Base-by-base conservation (phyloP, 2,797 vertebrate genomes). In the Parauchenoglanis ngamensis region DNA sequence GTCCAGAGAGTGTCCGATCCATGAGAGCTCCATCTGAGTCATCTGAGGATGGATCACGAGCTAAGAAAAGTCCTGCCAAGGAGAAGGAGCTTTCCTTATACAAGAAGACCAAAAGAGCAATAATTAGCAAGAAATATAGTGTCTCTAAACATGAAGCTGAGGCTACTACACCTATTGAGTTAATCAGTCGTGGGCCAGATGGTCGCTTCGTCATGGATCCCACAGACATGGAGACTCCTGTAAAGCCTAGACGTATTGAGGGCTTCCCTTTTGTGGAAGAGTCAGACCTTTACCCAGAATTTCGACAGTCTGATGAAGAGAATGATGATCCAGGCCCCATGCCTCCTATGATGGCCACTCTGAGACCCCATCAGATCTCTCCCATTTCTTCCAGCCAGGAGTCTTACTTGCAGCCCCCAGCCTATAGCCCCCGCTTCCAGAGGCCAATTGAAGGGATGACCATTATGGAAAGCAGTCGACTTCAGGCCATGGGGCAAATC, bases 181-280 rank as follows among this genome's bases (percentile, higher is more conserved):
- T 97, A 40, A 99, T 99, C 91, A 96, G 96, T 92, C 96, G 98
- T 0, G 98, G 98, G 52, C 97, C 98, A 0, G 98, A 99, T 1
- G 98, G 98, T 15, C 97, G 98, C 56, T 99, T 99, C 72, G 96
- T 98, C 90, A 96, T 98, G 90, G 95, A 96, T 91, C 92, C 95
- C 59, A 90, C 94, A 0, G 98, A 98, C 25, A 93, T 94, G 91
- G 97, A 98, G 92, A 97, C 97, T 78, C 95, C 97, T 0, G 83
- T 96, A 85, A 98, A 97, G 93, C 96, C 96, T 0, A 94, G 98
- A 56, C 96, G 98, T 86, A 99, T 99, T 0, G 97, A 98, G 93
- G 98, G 98, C 91, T 99, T 99, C 86, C 98, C 98, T 35, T 99
- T 99, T 25, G 98, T 99, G 3, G 98, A 99, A 93, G 98, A 99